Conservation (phyloP, 2,888 invertebrate genomes). For the Nebria salina region DNA sequence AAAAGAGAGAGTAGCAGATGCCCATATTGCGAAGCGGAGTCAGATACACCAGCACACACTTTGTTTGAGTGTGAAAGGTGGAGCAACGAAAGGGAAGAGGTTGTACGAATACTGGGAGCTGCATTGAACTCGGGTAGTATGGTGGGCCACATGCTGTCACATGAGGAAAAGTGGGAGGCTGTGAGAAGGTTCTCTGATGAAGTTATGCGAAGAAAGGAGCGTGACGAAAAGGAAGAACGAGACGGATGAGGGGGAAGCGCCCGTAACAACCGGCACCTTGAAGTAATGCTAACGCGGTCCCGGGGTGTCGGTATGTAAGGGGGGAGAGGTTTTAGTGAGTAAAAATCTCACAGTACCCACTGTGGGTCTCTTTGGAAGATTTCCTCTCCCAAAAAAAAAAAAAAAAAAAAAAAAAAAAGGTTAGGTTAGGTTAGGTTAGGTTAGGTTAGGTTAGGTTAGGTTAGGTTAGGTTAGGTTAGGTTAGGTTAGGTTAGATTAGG, state of each 20-base stretch:
- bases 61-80: slow-evolving; percentile 41
- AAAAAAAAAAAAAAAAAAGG: too few species aligned
- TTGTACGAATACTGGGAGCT: not conserved
- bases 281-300: slow-evolving; percentile 14
- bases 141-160: slow-evolving; percentile 8
- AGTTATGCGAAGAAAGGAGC: not conserved
- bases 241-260: not conserved
- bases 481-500: too few species aligned
- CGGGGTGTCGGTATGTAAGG: not conserved
- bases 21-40: slow-evolving; percentile 27
- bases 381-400: too few species aligned
- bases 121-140: not conserved
- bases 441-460: too few species aligned
- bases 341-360: slow-evolving; percentile 25
- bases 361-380: too few species aligned
- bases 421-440: too few species aligned
- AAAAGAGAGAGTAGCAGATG: slow-evolving; percentile 34
- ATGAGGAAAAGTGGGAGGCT: slow-evolving; percentile 19
- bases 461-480: too few species aligned
- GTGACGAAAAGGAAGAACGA: not conserved
- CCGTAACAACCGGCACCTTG: not conserved
- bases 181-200: not conserved
- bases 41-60: slow-evolving; percentile 46
- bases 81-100: slow-evolving; percentile 12
- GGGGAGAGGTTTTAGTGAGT: not conserved